phyloP scores from a whole-genome alignment of 2,888 invertebrate genomes.

The Aromia moschata region DNA sequence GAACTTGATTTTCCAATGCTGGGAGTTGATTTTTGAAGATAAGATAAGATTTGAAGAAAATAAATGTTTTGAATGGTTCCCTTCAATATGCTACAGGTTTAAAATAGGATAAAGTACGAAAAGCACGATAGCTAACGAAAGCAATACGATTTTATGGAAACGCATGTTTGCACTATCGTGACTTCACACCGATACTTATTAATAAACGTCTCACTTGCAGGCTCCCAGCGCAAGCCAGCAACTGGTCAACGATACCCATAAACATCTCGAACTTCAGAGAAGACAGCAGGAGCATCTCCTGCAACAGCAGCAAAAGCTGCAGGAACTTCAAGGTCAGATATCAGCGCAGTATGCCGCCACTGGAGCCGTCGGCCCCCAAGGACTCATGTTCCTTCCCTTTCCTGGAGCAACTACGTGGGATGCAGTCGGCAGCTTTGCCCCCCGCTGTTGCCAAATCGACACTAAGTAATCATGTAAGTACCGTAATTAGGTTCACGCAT shows the following conservation, averaged over 20 bases:
- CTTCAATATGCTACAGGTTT: too few species aligned
- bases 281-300: conserved; percentile 70
- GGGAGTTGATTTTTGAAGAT: too few species aligned
- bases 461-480: conserved; percentile 60
- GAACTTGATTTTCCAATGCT: too few species aligned
- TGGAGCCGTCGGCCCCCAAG: conserved; percentile 67
- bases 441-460: conserved; percentile 55
- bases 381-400: conserved; percentile 77
- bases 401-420: conserved; percentile 69
- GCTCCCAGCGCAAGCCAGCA: conserved; percentile 52
- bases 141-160: too few species aligned
- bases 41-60: too few species aligned
- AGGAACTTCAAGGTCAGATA: conserved; percentile 70
- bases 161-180: too few species aligned
- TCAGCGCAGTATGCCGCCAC: conserved; percentile 64
- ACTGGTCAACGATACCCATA: conserved; percentile 68
- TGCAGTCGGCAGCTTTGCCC: conserved; percentile 56
- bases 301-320: conserved; percentile 67
- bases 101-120: too few species aligned
- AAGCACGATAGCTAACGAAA: too few species aligned
- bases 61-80: too few species aligned
- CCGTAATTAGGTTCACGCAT: neutral
- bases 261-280: conserved; percentile 76
- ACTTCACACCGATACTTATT: conserved; percentile 18
- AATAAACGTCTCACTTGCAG: conserved; percentile 32